Base-by-base conservation (phyloP, 2,113 vertebrate genomes). In the Sialia sialis region DNA sequence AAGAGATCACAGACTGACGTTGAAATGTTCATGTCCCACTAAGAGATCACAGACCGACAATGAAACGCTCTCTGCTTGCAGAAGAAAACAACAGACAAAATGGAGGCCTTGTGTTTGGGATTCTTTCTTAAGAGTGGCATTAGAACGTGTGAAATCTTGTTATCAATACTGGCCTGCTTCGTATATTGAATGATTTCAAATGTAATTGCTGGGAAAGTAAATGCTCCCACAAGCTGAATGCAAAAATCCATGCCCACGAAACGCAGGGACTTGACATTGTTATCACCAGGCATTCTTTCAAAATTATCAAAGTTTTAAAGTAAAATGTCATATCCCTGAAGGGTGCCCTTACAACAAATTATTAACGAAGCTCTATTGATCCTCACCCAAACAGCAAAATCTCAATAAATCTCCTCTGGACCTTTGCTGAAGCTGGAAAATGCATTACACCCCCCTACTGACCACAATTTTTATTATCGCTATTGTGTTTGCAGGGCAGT, bases 401-500 rank as follows among this genome's bases (percentile, higher is more conserved):
- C 98, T 98, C 97, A 97, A 97, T 98, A 97, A 98, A 98, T 98
- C 98, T 98, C 97, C 97, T 98, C 97, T 97, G 96, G 97, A 96
- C 97, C 98, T 98, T 97, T 97, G 93, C 95, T 72, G 97, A 97
- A 97, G 97, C 96, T 97, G 96, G 97, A 94, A 97, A 98, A 98
- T 88, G 94, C 97, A 98, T 98, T 98, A 97, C 81, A 94, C 94
- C 97, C 95, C 97, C 97, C 97, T 92, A 96, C 97, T 98, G 98
- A 98, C 98, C 98, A 97, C 96, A 94, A 91, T 97, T 98, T 98
- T 97, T 98, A 98, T 95, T 97, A 98, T 96, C 44, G 7, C 97
- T 97, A 97, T 98, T 98, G 98, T 97, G 97, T 98, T 98, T 98
- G 98, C 97, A 94, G 97, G 95, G 96, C 96, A 98, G 98, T 98